These are phyloP conservation scores for Apis laboriosa DNA, from an alignment of 1,140 invertebrate species.

Conservation along the genomic window DNA sequence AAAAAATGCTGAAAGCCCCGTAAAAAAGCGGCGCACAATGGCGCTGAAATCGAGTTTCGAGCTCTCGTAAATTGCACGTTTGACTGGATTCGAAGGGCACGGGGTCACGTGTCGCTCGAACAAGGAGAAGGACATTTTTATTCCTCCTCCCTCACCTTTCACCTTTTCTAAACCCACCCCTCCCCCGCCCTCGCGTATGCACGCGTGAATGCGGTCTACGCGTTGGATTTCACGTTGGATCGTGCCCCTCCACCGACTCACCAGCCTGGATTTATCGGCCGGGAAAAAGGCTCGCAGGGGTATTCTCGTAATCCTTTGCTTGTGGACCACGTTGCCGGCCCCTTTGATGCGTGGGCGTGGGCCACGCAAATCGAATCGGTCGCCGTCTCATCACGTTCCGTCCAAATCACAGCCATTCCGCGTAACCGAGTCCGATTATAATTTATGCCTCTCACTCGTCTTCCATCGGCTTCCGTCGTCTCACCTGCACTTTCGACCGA, in stretches of 20 bases:
- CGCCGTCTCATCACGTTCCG: conserved; percentile 71
- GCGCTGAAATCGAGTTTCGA: not conserved
- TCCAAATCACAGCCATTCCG: conserved; percentile 61
- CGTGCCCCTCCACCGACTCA: conserved; percentile 26
- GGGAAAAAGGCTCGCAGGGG: conserved; percentile 45
- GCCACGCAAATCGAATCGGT: conserved; percentile 74
- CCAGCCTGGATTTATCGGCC: conserved; percentile 53
- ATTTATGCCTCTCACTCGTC: conserved; percentile 64
- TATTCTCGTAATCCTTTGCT: conserved; percentile 69
- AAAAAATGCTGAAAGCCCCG: not conserved
- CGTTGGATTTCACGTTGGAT: conserved; percentile 43
- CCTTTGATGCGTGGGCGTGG: conserved; percentile 74
- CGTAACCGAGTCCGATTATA: conserved; percentile 67
- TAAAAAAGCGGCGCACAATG: too few species aligned
- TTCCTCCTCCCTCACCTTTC: conserved; percentile 10
- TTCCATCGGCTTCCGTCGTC: conserved; percentile 23
- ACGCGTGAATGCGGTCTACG: conserved; percentile 39
- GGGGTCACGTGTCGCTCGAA: conserved; percentile 13
- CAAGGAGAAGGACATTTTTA: conserved; percentile 21
- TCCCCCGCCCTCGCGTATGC: not conserved
- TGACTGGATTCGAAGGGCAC: not conserved
- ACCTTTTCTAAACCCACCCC: conserved; percentile 8
- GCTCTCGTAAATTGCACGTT: not conserved
- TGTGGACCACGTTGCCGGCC: conserved; percentile 51
- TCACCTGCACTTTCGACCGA: not conserved